phyloP scores from a whole-genome alignment of 2,113 vertebrate genomes.

The Zosterops japonicus region DNA sequence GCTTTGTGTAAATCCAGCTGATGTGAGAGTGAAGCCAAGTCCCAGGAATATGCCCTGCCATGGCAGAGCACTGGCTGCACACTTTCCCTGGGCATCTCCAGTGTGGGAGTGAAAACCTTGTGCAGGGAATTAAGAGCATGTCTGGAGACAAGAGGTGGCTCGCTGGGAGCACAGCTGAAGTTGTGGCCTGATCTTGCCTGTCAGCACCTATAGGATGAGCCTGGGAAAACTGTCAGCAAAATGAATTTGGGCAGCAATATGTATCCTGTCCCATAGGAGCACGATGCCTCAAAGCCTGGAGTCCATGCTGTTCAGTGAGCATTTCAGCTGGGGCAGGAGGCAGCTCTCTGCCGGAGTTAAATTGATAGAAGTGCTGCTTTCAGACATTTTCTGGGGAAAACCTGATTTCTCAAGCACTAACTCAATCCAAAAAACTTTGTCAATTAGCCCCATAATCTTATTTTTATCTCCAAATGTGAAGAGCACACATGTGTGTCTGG shows the following conservation, averaged over 20 bases:
- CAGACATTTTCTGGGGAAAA: neutral
- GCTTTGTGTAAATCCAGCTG: neutral
- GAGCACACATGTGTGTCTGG: neutral
- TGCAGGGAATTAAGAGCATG: neutral
- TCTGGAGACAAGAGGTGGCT: neutral
- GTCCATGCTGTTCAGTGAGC: neutral
- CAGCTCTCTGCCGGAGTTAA: neutral
- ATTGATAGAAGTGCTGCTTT: neutral
- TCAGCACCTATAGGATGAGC: neutral
- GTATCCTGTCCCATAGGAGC: neutral
- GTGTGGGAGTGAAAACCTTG: neutral
- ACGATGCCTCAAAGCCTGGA: neutral
- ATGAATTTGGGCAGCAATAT: neutral
- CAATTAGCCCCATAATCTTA: neutral
- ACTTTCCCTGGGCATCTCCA: neutral
- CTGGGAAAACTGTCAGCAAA: neutral
- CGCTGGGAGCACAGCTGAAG: neutral
- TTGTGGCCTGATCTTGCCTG: neutral
- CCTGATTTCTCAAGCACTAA: neutral
- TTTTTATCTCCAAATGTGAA: slow-evolving; percentile 20
- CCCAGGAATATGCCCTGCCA: accelerated
- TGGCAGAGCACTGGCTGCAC: neutral
- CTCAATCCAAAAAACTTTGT: neutral
- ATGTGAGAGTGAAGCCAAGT: neutral
- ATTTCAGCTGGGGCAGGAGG: neutral